These are phyloP conservation scores for Timema podura DNA, from an alignment of 2,888 invertebrate genomes.

Conservation along the genomic window DNA sequence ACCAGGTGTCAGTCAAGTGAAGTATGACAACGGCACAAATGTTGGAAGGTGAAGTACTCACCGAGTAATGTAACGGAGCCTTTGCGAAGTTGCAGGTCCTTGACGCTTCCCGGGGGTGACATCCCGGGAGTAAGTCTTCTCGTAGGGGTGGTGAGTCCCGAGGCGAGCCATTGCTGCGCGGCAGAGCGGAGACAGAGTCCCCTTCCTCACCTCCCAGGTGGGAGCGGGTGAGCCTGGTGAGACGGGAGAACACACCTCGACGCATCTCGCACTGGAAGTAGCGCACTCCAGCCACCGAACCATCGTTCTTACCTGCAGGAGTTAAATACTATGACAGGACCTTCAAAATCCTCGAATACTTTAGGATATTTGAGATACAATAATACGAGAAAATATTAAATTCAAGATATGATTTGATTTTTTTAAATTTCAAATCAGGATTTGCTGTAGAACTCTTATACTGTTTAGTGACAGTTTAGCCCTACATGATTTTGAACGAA, in stretches of 20 bases:
- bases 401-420: not conserved
- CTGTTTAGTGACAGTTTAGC: too few relatives aligned
- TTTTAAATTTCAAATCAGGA: too few relatives aligned
- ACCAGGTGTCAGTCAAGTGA: too few relatives aligned
- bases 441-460: too few relatives aligned
- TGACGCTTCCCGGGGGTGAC: conserved; percentile 43
- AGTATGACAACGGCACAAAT: too few relatives aligned
- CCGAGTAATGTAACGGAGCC: too few relatives aligned
- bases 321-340: conserved; percentile 21
- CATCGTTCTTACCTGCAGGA: conserved; percentile 87
- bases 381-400: conserved; percentile 2
- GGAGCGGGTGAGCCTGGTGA: conserved; percentile 75
- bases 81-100: conserved; percentile 36
- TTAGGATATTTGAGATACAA: too few relatives aligned
- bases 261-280: conserved; percentile 93
- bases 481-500: too few relatives aligned
- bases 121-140: conserved; percentile 42
- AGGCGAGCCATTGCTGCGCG: conserved; percentile 39
- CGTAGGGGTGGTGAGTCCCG: conserved; percentile 22
- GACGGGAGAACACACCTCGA: conserved; percentile 86
- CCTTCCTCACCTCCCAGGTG: conserved; percentile 50
- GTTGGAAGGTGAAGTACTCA: too few relatives aligned
- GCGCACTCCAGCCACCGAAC: conserved; percentile 84
- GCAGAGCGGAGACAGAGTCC: conserved; percentile 36
- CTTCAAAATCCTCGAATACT: too few relatives aligned